These are phyloP conservation scores for Pandion haliaetus DNA, from an alignment of 2,113 vertebrate species.

Conservation along the genomic window DNA sequence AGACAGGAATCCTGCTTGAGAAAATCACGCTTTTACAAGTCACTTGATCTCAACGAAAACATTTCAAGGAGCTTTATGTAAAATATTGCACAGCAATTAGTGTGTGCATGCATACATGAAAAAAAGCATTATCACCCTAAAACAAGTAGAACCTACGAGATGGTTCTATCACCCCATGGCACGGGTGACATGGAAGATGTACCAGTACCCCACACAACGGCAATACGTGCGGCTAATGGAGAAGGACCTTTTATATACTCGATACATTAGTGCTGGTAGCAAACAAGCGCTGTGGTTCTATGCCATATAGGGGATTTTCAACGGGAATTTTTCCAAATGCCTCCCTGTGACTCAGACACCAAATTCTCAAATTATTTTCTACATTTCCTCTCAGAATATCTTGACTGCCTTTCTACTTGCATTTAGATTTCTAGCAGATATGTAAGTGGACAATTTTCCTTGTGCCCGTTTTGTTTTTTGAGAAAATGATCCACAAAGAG, in stretches of 20 bases:
- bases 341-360: neutral
- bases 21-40: neutral
- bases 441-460: neutral
- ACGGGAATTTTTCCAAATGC: neutral
- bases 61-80: neutral
- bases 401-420: neutral
- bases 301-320: neutral
- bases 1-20: neutral
- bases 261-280: accelerated
- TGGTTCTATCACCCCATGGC: accelerated
- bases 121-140: neutral
- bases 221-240: neutral
- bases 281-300: neutral
- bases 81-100: neutral
- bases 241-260: neutral
- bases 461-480: neutral
- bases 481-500: neutral
- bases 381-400: neutral
- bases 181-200: accelerated
- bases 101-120: neutral
- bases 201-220: neutral
- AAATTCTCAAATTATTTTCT: neutral
- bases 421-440: neutral
- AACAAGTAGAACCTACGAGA: neutral
- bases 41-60: neutral